phyloP scores from a whole-genome alignment of 2,888 invertebrate species.

The Tetranychus piercei region DNA sequence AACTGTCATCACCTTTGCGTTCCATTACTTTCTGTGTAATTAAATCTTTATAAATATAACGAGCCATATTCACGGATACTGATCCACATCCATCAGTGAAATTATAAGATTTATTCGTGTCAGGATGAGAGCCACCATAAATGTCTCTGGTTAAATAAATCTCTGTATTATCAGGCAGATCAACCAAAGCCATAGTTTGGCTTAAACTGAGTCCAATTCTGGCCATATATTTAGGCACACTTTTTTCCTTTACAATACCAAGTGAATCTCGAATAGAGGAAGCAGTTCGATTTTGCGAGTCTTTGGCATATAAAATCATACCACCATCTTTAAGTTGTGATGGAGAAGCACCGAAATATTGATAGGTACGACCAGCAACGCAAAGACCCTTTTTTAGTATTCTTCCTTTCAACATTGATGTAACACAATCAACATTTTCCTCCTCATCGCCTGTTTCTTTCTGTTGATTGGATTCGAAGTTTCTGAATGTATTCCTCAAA shows the following conservation, averaged over 20 bases:
- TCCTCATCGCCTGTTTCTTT: neutral
- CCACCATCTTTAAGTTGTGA: constrained; percentile 29
- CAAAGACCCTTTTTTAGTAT: constrained; percentile 12
- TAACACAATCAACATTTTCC: constrained; percentile 11
- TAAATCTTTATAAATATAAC: neutral
- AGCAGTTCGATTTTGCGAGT: constrained; percentile 22
- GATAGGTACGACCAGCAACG: constrained; percentile 25
- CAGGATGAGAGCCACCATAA: neutral
- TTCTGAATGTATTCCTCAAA: neutral
- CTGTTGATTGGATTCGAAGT: neutral
- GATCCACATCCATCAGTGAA: neutral
- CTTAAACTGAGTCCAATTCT: constrained; percentile 34
- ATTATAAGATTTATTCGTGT: neutral
- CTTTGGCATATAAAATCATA: constrained; percentile 26
- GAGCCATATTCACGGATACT: neutral
- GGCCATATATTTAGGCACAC: constrained; percentile 32
- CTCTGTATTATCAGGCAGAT: neutral
- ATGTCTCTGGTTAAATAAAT: neutral
- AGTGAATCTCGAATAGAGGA: constrained; percentile 24
- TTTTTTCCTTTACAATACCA: constrained; percentile 25
- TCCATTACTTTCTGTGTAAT: neutral
- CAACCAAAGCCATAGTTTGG: constrained; percentile 21
- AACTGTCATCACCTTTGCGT: neutral
- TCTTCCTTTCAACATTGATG: neutral
- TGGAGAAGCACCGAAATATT: constrained; percentile 27